These are phyloP conservation scores for Fragum fragum DNA, from an alignment of 2,888 invertebrate genomes.

Conservation along the genomic window DNA sequence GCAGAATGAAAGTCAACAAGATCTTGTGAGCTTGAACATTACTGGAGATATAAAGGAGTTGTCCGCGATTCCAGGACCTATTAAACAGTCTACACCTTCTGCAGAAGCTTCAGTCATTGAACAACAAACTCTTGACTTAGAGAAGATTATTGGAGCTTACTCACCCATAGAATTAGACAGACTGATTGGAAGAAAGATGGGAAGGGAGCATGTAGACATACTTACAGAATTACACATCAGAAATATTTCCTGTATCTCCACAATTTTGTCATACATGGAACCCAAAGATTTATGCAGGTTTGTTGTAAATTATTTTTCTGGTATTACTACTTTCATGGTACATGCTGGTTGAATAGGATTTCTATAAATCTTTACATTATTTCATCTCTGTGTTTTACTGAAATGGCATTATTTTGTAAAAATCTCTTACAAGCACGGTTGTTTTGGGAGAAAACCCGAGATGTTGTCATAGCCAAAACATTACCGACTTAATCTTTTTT, in stretches of 20 bases:
- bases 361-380: no score
- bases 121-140: not conserved
- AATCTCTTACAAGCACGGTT: no score
- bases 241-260: constrained; percentile 62
- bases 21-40: not conserved
- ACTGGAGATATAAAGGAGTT: not conserved
- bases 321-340: no score
- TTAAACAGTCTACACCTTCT: not conserved
- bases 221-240: constrained; percentile 65
- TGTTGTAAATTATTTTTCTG: not conserved
- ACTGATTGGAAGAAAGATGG: constrained; percentile 80
- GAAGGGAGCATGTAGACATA: constrained; percentile 76
- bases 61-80: not conserved
- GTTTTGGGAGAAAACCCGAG: no score
- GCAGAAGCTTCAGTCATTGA: constrained; percentile 3
- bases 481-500: no score
- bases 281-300: constrained; percentile 77
- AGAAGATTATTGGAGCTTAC: not conserved
- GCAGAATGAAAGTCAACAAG: not conserved
- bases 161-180: constrained; percentile 58
- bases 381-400: no score
- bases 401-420: no score
- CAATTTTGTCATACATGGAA: constrained; percentile 66
- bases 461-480: no score
- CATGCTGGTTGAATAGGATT: no score